Evolutionary conservation across 2,888 invertebrate species (phyloP).

Genomic region (Clistopyga incitator): DNA sequence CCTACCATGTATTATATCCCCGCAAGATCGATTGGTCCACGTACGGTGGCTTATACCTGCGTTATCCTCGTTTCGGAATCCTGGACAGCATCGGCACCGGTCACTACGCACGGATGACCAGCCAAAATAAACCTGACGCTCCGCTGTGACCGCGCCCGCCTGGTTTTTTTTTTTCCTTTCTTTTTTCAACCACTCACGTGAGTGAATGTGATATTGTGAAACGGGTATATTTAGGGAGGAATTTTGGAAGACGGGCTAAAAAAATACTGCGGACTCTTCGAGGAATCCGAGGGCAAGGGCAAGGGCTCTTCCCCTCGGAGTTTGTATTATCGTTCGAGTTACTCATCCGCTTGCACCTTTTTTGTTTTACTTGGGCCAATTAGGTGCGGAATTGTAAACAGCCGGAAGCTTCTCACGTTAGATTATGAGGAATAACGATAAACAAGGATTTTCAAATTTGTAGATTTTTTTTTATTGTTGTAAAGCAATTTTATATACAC

Average conservation of each 20-base stretch:
- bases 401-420: too few relatives aligned
- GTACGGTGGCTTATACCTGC: slow-evolving; percentile 39
- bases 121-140: slow-evolving; percentile 50
- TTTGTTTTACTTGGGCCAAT: too few relatives aligned
- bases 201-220: slow-evolving; percentile 11
- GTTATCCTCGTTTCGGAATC: slow-evolving; percentile 40
- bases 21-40: not conserved
- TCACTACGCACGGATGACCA: slow-evolving; percentile 58
- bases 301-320: not conserved
- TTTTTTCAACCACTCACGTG: slow-evolving; percentile 33
- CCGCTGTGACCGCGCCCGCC: not conserved
- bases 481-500: too few relatives aligned
- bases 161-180: too few relatives aligned
- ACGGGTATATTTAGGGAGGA: not conserved
- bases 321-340: not conserved
- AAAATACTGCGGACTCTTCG: not conserved
- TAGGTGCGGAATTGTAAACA: too few relatives aligned
- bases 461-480: too few relatives aligned
- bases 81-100: not conserved
- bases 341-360: not conserved
- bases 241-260: slow-evolving; percentile 1
- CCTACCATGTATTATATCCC: slow-evolving; percentile 24
- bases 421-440: too few relatives aligned
- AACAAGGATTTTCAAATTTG: too few relatives aligned
- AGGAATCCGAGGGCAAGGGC: not conserved